Base-by-base conservation (phyloP, 2,888 invertebrate species). In the Tuta absoluta region DNA sequence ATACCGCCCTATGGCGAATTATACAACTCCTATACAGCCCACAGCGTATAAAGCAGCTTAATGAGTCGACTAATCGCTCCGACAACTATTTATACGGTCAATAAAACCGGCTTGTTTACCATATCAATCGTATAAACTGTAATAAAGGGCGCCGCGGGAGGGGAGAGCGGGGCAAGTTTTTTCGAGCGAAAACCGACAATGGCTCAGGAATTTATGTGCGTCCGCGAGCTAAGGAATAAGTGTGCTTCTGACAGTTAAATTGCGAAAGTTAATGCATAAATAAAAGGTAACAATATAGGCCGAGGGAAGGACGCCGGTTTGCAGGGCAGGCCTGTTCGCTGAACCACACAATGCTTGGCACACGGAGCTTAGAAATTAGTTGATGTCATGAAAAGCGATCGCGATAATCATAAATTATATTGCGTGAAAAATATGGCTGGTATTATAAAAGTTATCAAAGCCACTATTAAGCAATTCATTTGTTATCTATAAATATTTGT, bases 241-340 rank as follows among this genome's bases (percentile, higher is more conserved):
- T 78, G 79, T 80, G 79, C 72, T 72, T 75, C 75, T 75, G 87
- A 85, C 84, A 82, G 83, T 80, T 84, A 84, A 86, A 90, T 89
- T 86, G 88, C 79, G 73, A 83, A 90, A 90, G 84, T 89, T 88
- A 87, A 87, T 86, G 84, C 88, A 89, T 89, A 89, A 89, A 89
- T 90, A 89, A 85, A 84, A 82, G 84, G 85, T 81, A 84, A 87
- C 87, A 86, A 87, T 86, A 80, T 84, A 84, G 76, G 77, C 72
- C 66, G 76, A 70, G 63, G 63, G 63, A 65, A 60, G 24, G 38
- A 45, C 45, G 45, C 45, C 58, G 51, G 17, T 21, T 3, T 24
- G 8, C 8, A 7, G 10, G 51, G 51, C 19, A 51, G 51, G 51
- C 11, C 21, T 17, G 51, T 23, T 21, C 51, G 49, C 19, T 0